Evolutionary conservation across 2,113 vertebrate genomes (phyloP), one percentile per base, ranked within the genome.

Genomic region (Gallinago paraguaiae): DNA sequence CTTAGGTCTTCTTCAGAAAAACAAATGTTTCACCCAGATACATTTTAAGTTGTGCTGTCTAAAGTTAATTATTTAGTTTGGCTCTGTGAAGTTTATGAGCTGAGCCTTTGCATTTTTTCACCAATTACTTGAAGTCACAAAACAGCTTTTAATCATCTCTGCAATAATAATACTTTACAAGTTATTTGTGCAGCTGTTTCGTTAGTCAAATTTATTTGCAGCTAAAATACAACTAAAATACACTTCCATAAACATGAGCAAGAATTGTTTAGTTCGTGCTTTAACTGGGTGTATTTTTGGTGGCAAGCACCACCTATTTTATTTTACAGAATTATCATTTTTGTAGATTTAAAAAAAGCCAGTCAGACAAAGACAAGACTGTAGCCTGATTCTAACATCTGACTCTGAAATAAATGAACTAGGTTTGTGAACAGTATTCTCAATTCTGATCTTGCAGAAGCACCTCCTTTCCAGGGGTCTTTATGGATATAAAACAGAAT

Each of bases 131-230:
- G 63, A 95, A 90, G 60, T 74, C 93, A 74, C 70, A 95, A 89
- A 72, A 53, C 78, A 96, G 57, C 54, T 82, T 92, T 96, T 97
- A 96, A 94, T 98, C 84, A 92, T 84, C 63, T 95, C 56, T 80
- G 65, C 91, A 96, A 94, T 77, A 90, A 94, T 82, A 95, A 89
- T 69, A 59, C 27, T 81, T 93, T 95, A 80, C 31, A 80, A 86
- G 61, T 82, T 97, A 96, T 97, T 97, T 97, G 90, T 92, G 86
- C 93, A 98, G 96, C 95, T 97, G 93, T 60, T 95, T 89, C 45
- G 60, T 67, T 93, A 80, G 78, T 92, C 76, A 85, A 86, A 87
- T 94, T 84, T 91, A 86, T 95, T 96, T 96, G 67, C 63, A 94
- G 92, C 92, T 75, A 67, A 84, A 95, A 78, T 3, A 6, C 35